phyloP scores from a whole-genome alignment of 2,797 vertebrate genomes.

The Hafferia zeledoni region DNA sequence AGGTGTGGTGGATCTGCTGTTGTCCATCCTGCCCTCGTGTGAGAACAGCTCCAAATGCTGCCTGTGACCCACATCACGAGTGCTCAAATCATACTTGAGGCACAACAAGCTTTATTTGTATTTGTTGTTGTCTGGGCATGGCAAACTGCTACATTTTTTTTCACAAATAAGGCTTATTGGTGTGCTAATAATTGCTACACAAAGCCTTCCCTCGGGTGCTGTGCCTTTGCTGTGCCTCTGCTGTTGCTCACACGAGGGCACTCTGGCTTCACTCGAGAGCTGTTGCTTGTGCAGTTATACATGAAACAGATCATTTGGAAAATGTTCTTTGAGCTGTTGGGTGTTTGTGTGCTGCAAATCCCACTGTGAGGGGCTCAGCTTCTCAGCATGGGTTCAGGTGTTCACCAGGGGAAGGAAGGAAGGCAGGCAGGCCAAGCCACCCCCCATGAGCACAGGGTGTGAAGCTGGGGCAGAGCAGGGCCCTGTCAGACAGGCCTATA shows the following conservation, averaged over 20 bases:
- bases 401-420: background rate
- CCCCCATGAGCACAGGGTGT: accelerated
- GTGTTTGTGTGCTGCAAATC: background rate
- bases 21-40: background rate
- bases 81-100: background rate
- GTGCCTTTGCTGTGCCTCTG: background rate
- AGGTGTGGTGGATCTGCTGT: background rate
- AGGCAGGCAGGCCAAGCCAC: background rate
- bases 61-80: no score
- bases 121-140: background rate
- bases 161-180: background rate
- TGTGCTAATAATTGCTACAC: background rate
- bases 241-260: conserved; percentile 50
- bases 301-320: background rate
- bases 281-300: background rate
- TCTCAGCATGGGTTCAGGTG: background rate
- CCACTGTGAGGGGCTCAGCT: background rate
- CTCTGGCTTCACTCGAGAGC: background rate
- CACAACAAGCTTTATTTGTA: background rate
- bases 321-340: background rate
- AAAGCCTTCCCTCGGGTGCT: background rate
- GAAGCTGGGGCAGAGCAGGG: background rate
- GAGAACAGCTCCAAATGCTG: background rate
- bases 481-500: background rate
- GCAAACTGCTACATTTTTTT: background rate